Evolutionary conservation across 2,113 vertebrate genomes (phyloP).

Genomic region (Capreolus pygargus): DNA sequence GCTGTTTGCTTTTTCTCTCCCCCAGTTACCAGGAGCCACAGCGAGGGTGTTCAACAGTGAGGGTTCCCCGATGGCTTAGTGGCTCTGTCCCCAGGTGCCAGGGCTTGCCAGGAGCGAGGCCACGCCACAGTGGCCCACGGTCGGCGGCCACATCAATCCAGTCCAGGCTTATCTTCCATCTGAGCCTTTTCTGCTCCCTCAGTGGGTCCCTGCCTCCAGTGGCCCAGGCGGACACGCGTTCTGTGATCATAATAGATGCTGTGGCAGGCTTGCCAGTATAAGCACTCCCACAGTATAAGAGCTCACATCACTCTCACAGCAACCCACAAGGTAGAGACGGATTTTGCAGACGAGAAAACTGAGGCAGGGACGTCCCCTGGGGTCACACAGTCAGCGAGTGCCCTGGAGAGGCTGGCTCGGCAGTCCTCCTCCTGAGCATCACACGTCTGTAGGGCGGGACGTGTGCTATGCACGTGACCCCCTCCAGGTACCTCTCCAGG

Average conservation of each 20-base stretch:
- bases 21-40: too few species aligned
- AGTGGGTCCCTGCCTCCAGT: accelerated
- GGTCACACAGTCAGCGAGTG: accelerated
- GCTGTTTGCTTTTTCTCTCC: background rate
- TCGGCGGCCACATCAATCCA: accelerated
- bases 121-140: accelerated
- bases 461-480: accelerated
- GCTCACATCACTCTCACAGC: accelerated
- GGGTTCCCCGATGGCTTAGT: accelerated
- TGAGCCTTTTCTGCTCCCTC: background rate
- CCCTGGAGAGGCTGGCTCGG: background rate
- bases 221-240: background rate
- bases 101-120: accelerated
- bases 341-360: background rate
- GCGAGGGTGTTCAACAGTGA: accelerated
- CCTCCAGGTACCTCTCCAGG: background rate
- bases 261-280: accelerated
- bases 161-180: accelerated
- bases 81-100: background rate
- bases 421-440: background rate
- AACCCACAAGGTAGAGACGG: accelerated
- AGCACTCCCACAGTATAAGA: accelerated
- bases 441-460: accelerated
- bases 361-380: background rate
- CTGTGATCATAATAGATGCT: accelerated